These are phyloP conservation scores for Aphodius sticticus DNA, from an alignment of 2,888 invertebrate species.

Conservation along the genomic window DNA sequence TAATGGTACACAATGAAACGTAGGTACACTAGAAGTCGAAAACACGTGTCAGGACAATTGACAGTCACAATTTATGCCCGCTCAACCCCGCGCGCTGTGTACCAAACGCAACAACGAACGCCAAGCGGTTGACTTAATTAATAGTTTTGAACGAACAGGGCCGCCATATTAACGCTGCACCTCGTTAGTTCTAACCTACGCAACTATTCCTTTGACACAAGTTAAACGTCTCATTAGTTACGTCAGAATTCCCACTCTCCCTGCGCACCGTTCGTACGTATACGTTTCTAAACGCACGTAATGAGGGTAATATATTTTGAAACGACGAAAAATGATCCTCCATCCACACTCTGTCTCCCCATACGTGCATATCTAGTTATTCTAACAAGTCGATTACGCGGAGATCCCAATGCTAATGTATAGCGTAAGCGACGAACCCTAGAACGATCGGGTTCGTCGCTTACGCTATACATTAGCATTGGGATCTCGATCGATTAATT, in stretches of 20 bases:
- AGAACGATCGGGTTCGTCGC: too few species aligned
- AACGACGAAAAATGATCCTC: background rate
- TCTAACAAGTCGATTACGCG: background rate
- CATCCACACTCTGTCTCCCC: background rate
- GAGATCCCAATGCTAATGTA: too few species aligned
- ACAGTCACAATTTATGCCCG: background rate
- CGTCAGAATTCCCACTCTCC: background rate
- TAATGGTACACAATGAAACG: background rate
- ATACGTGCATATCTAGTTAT: background rate
- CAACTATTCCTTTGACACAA: slow-evolving; percentile 4
- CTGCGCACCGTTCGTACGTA: background rate
- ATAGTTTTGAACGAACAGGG: background rate
- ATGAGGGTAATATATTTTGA: background rate
- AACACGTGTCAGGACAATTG: slow-evolving; percentile 4
- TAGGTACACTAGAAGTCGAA: background rate
- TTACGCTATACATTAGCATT: too few species aligned
- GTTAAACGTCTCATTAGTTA: background rate
- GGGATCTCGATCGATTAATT: background rate
- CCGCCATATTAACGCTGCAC: background rate
- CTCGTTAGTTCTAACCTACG: slow-evolving; percentile 4
- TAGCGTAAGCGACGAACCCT: too few species aligned
- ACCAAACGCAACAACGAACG: background rate
- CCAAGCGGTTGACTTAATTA: background rate
- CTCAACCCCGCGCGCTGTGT: too few species aligned
- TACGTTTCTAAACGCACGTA: background rate